Conservation (phyloP, 1,140 invertebrate genomes). For the Nautilus pompilius region DNA sequence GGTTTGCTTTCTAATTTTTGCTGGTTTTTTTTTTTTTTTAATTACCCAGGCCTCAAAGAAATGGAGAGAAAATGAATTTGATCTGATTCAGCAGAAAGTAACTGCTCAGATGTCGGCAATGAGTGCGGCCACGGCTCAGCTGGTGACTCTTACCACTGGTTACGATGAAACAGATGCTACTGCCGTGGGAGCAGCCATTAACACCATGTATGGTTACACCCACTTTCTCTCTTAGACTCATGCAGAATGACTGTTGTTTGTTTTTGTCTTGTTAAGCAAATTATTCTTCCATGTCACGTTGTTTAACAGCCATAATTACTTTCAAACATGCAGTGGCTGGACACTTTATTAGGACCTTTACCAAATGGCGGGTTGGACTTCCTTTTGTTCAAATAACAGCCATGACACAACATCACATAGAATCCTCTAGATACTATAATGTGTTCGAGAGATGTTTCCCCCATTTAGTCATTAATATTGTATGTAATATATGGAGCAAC, state of each 20-base stretch:
- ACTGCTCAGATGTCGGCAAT: conserved; percentile 96
- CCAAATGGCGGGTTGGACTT: not conserved
- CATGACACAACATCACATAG: too few relatives aligned
- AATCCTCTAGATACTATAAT: too few relatives aligned
- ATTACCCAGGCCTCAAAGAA: conserved; percentile 69
- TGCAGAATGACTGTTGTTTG: too few relatives aligned
- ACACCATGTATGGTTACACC: conserved; percentile 84
- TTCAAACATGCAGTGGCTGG: not conserved
- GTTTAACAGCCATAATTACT: not conserved
- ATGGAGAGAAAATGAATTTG: conserved; percentile 84
- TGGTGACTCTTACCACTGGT: conserved; percentile 85
- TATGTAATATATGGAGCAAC: too few relatives aligned
- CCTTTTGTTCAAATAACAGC: too few relatives aligned
- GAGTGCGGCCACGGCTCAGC: conserved; percentile 97
- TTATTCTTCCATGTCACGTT: not conserved
- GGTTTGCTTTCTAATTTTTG: too few relatives aligned
- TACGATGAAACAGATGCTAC: conserved; percentile 76
- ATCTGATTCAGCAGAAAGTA: conserved; percentile 94
- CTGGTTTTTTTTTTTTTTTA: conserved; percentile 4
- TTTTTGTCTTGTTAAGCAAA: not conserved
- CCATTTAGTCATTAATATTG: too few relatives aligned
- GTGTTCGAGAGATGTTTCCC: too few relatives aligned
- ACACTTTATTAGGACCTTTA: not conserved
- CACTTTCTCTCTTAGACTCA: too few relatives aligned
- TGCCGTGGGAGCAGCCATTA: conserved; percentile 94